Evolutionary conservation across 1,140 invertebrate genomes (phyloP).

Genomic region (Berghia stephanieae): DNA sequence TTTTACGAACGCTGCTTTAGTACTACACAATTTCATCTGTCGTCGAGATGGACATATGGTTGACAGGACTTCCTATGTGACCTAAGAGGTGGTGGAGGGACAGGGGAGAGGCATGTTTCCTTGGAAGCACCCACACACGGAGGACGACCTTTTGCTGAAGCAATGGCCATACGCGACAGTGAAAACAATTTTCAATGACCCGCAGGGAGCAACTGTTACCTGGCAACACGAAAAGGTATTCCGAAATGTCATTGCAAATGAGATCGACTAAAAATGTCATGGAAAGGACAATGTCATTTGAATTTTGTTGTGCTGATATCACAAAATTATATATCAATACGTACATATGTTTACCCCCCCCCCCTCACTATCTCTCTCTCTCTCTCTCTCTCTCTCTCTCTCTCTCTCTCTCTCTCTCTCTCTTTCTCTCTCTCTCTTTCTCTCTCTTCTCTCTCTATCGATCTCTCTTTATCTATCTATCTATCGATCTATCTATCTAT

Average conservation of each 20-base stretch:
- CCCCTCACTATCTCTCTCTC: neutral
- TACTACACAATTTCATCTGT: slow-evolving; percentile 28
- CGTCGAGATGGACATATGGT: slow-evolving; percentile 24
- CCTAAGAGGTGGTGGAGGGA: neutral
- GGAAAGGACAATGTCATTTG: neutral
- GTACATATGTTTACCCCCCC: neutral
- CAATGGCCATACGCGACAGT: neutral
- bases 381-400: neutral
- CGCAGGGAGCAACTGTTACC: neutral
- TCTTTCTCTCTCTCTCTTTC: neutral
- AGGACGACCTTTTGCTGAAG: neutral
- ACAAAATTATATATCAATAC: neutral
- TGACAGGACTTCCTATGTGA: slow-evolving; percentile 23
- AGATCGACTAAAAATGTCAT: neutral
- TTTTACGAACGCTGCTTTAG: slow-evolving; percentile 17
- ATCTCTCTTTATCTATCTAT: too few species aligned
- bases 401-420: neutral
- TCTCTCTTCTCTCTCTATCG: too few species aligned
- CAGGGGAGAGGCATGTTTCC: slow-evolving; percentile 12
- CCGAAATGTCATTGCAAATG: slow-evolving; percentile 21
- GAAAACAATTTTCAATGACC: slow-evolving; percentile 14
- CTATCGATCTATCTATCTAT: too few species aligned
- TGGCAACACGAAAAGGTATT: slow-evolving; percentile 19
- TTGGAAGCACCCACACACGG: neutral
- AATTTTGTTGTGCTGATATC: neutral